Percentiles rank a stretch among this genome's conserved stretches.
phyloP scores from a whole-genome alignment of 2,888 invertebrate genomes.

The Andrena minutula region DNA sequence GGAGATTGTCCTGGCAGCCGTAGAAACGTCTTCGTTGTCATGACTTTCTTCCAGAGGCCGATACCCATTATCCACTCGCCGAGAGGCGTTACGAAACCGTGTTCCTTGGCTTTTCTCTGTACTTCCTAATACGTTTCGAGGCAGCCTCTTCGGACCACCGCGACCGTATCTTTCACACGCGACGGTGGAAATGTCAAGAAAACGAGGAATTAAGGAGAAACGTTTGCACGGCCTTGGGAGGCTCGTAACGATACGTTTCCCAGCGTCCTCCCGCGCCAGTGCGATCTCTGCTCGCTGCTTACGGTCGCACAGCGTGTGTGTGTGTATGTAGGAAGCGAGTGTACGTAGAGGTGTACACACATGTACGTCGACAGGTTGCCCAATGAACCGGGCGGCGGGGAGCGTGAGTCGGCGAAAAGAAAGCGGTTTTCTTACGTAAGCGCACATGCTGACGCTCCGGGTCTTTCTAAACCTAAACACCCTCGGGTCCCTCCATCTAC shows the following conservation, averaged over 20 bases:
- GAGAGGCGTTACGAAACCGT: conserved; percentile 52
- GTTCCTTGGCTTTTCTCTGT: conserved; percentile 57
- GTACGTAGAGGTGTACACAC: background rate
- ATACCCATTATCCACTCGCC: conserved; percentile 38
- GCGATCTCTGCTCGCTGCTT: conserved; percentile 25
- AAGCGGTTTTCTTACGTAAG: conserved; percentile 81
- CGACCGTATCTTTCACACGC: background rate
- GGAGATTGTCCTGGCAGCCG: conserved; percentile 9
- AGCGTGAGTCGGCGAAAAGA: conserved; percentile 81
- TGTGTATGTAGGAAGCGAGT: conserved; percentile 4
- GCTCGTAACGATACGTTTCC: conserved; percentile 14
- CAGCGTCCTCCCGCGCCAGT: background rate
- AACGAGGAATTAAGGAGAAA: conserved; percentile 24
- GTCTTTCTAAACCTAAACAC: conserved; percentile 70
- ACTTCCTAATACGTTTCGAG: background rate
- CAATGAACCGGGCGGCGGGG: conserved; percentile 74
- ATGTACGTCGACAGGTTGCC: conserved; percentile 71
- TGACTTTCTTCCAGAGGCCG: conserved; percentile 48
- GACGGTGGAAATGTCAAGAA: conserved; percentile 33
- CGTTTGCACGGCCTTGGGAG: conserved; percentile 49
- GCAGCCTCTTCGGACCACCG: background rate
- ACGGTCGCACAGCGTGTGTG: conserved; percentile 8
- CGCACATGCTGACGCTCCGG: conserved; percentile 46
- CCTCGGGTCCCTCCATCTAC: no score
- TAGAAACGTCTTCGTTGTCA: conserved; percentile 47